Evolutionary conservation across 2,113 vertebrate genomes (phyloP).

Genomic region (Oncorhynchus masou): DNA sequence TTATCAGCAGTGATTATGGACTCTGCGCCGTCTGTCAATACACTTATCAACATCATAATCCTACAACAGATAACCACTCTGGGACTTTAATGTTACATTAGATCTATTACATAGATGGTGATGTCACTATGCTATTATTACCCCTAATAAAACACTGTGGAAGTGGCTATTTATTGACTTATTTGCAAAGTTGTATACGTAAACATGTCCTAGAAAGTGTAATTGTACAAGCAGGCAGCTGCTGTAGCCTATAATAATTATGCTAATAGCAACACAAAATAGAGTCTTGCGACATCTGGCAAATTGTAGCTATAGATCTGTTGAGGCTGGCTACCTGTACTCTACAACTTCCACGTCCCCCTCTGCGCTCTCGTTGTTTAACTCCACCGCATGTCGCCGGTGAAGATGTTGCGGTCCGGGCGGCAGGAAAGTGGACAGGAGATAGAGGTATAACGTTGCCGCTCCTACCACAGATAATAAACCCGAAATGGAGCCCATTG

Average conservation of each 20-base stretch:
- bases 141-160: too few species aligned
- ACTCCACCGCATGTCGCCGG: neutral
- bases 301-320: too few species aligned
- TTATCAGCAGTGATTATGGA: too few species aligned
- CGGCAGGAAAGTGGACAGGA: constrained; percentile 71
- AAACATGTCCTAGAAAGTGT: too few species aligned
- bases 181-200: too few species aligned
- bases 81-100: neutral
- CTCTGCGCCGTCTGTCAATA: neutral
- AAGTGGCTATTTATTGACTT: too few species aligned
- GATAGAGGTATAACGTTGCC: constrained; percentile 72
- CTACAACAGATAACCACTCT: neutral
- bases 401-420: constrained; percentile 35
- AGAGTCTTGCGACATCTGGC: too few species aligned
- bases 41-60: neutral
- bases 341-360: constrained; percentile 24
- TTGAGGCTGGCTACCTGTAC: constrained; percentile 45
- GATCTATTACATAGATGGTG: too few species aligned
- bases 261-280: too few species aligned
- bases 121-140: too few species aligned
- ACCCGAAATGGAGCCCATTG: constrained; percentile 68
- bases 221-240: too few species aligned
- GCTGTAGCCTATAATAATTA: too few species aligned
- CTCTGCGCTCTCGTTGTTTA: constrained; percentile 9
- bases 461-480: constrained; percentile 62